Evolutionary conservation across 1,140 invertebrate species (phyloP).

Genomic region (Hylyphantes graminicola): DNA sequence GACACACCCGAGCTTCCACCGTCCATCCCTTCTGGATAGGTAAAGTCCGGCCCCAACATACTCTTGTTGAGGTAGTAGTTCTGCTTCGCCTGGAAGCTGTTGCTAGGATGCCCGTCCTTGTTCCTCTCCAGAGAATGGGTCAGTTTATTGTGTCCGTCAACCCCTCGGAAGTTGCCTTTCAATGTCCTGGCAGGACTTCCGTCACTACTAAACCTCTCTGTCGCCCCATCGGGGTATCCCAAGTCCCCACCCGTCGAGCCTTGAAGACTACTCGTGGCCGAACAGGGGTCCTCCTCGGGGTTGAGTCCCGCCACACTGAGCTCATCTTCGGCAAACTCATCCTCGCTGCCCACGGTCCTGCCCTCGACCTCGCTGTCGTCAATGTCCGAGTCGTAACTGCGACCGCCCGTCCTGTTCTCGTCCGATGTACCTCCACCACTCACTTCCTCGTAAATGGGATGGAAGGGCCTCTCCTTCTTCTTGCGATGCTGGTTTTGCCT

Average conservation of each 20-base stretch:
- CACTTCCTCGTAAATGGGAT: constrained; percentile 63
- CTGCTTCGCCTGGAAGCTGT: constrained; percentile 61
- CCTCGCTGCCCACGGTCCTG: constrained; percentile 61
- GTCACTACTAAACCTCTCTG: constrained; percentile 49
- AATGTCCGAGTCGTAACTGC: constrained; percentile 59
- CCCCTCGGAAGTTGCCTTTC: constrained; percentile 26
- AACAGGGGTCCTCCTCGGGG: constrained; percentile 49
- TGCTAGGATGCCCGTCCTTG: constrained; percentile 61
- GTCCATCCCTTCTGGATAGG: constrained; percentile 41
- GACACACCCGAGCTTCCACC: constrained; percentile 26
- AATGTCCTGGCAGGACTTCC: constrained; percentile 30
- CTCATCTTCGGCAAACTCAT: constrained; percentile 63
- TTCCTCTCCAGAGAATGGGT: constrained; percentile 61
- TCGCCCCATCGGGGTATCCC: constrained; percentile 56
- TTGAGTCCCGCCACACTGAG: constrained; percentile 61
- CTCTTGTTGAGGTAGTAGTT: constrained; percentile 61
- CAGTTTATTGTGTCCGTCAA: constrained; percentile 51
- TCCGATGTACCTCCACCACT: constrained; percentile 55
- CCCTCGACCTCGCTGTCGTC: constrained; percentile 61
- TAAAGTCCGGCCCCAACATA: constrained; percentile 61
- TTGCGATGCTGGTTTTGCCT: constrained; percentile 4
- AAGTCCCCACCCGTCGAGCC: constrained; percentile 62
- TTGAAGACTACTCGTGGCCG: constrained; percentile 61
- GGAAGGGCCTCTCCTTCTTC: constrained; percentile 60
- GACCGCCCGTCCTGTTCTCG: constrained; percentile 32